phyloP scores from a whole-genome alignment of 2,797 vertebrate species.

The Cirrhinus molitorella region DNA sequence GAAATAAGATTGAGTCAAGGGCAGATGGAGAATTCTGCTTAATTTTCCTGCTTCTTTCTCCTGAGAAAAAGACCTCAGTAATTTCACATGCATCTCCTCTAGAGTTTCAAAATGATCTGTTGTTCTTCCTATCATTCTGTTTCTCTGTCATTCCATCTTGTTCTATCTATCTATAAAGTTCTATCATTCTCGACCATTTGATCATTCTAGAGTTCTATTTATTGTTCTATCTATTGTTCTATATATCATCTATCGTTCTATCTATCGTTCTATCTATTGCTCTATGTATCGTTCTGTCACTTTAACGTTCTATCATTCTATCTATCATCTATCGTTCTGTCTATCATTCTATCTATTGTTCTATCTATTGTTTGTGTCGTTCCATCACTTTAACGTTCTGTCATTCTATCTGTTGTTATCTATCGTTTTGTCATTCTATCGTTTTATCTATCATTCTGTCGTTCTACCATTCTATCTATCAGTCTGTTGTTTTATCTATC shows the following conservation, averaged over 20 bases:
- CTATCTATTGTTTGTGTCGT: neutral
- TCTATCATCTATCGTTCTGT: neutral
- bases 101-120: neutral
- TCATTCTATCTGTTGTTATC: neutral
- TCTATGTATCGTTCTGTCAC: neutral
- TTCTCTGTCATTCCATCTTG: neutral
- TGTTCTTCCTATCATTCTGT: neutral
- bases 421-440: neutral
- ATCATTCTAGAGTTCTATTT: neutral
- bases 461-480: neutral
- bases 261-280: neutral
- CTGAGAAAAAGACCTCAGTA: neutral
- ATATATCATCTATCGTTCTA: neutral
- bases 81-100: too few relatives aligned
- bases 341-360: neutral
- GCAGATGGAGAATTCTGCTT: neutral
- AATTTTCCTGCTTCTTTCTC: neutral
- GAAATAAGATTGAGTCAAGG: neutral
- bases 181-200: neutral
- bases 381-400: neutral
- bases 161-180: neutral
- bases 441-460: neutral
- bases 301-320: neutral
- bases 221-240: neutral
- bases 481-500: neutral